phyloP scores from a whole-genome alignment of 2,113 vertebrate genomes.

The Steatornis caripensis region DNA sequence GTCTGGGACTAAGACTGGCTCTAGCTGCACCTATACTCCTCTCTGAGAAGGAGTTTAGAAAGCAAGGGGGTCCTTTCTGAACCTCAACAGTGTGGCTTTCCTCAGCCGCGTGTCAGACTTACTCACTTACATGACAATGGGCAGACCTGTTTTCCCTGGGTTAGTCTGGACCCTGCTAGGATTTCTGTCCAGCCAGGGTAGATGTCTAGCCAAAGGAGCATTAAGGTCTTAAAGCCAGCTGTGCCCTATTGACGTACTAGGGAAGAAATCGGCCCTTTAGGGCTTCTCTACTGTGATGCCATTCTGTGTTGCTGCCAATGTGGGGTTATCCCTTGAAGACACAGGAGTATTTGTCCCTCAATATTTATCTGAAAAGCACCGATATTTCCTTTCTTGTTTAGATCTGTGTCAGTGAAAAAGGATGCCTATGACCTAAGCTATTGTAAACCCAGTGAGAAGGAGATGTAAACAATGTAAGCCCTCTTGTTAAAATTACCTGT shows the following conservation, averaged over 20 bases:
- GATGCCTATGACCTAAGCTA: neutral
- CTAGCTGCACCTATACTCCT: too few relatives aligned
- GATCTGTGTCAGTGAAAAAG: neutral
- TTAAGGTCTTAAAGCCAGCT: neutral
- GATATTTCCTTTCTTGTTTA: neutral
- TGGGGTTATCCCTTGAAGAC: neutral
- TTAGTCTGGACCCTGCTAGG: neutral
- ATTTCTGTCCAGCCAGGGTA: neutral
- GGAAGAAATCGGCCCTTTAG: slow-evolving; percentile 3
- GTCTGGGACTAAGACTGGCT: too few relatives aligned
- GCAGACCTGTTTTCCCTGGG: neutral
- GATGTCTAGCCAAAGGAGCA: neutral
- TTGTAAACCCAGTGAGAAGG: neutral
- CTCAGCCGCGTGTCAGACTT: too few relatives aligned
- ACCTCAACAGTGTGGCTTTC: too few relatives aligned
- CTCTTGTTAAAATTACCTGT: neutral
- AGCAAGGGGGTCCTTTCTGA: too few relatives aligned
- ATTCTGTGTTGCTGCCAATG: neutral
- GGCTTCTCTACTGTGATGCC: slow-evolving; percentile 1
- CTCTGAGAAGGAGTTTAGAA: too few relatives aligned
- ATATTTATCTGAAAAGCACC: neutral
- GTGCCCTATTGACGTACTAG: neutral
- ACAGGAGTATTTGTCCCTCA: neutral
- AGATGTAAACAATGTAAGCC: neutral
- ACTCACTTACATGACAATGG: too few relatives aligned